A percentile compares a stretch with the other conserved stretches of the same genome.
Evolutionary conservation across 2,113 vertebrate species (phyloP).

Genomic region (Petrocephalus zakoni): DNA sequence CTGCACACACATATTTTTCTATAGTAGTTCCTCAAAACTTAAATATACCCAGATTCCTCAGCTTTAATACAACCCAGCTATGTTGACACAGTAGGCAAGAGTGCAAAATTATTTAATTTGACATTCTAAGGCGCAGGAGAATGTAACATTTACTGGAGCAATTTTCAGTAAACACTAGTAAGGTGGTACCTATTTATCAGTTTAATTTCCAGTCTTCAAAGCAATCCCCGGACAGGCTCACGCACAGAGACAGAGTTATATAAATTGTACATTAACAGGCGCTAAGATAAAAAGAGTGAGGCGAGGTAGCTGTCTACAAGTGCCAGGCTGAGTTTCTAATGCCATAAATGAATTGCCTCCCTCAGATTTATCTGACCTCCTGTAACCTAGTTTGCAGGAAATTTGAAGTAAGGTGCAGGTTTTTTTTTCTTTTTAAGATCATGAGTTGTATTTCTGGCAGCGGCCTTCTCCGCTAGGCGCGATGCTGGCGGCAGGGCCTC

Average conservation of each 20-base stretch:
- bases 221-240: neutral
- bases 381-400: neutral
- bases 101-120: neutral
- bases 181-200: neutral
- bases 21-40: neutral
- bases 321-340: neutral
- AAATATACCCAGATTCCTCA: neutral
- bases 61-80: neutral
- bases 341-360: neutral
- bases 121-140: neutral
- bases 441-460: neutral
- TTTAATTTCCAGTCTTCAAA: constrained; percentile 5
- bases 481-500: neutral
- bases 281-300: neutral
- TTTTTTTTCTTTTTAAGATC: neutral
- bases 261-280: neutral
- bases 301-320: neutral
- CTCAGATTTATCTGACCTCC: neutral
- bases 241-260: neutral
- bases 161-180: neutral
- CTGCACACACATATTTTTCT: neutral
- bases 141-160: neutral
- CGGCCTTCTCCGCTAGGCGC: neutral
- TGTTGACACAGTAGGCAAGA: neutral
- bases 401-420: neutral